Evolutionary conservation across 2,888 invertebrate species (phyloP).

Genomic region (Aporophyla nigra): DNA sequence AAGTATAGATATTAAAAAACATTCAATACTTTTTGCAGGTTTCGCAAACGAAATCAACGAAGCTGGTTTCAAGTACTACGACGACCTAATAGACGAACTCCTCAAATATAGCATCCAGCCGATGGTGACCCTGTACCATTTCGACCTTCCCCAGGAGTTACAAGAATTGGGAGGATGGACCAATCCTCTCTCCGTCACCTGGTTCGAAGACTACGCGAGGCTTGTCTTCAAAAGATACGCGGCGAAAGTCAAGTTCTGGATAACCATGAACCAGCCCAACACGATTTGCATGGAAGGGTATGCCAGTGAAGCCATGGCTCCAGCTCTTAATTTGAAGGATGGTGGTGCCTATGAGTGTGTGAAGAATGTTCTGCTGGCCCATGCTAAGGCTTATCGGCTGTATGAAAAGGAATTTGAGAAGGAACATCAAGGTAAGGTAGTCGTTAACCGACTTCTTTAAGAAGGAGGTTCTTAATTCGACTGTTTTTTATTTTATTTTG

Average conservation of each 20-base stretch:
- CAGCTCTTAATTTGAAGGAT: conserved; percentile 80
- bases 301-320: conserved; percentile 77
- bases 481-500: too few species aligned
- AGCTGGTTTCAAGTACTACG: conserved; percentile 89
- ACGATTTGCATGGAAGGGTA: conserved; percentile 87
- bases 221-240: conserved; percentile 85
- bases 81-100: conserved; percentile 89
- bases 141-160: conserved; percentile 80
- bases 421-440: conserved; percentile 76
- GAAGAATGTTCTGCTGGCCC: conserved; percentile 90
- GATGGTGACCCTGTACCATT: conserved; percentile 82
- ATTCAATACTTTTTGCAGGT: conserved; percentile 68
- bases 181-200: conserved; percentile 75
- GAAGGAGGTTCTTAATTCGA: too few species aligned
- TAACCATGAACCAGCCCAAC: conserved; percentile 92
- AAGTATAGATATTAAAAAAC: not conserved
- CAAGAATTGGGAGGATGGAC: conserved; percentile 84
- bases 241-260: conserved; percentile 90
- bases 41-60: conserved; percentile 80
- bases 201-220: conserved; percentile 88
- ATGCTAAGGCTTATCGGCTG: conserved; percentile 88
- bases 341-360: conserved; percentile 89
- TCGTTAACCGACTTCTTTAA: too few species aligned
- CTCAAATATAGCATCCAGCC: conserved; percentile 80
- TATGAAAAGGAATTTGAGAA: conserved; percentile 77